These are phyloP conservation scores for Bubo bubo DNA, from an alignment of 2,113 vertebrate species.

Conservation along the genomic window DNA sequence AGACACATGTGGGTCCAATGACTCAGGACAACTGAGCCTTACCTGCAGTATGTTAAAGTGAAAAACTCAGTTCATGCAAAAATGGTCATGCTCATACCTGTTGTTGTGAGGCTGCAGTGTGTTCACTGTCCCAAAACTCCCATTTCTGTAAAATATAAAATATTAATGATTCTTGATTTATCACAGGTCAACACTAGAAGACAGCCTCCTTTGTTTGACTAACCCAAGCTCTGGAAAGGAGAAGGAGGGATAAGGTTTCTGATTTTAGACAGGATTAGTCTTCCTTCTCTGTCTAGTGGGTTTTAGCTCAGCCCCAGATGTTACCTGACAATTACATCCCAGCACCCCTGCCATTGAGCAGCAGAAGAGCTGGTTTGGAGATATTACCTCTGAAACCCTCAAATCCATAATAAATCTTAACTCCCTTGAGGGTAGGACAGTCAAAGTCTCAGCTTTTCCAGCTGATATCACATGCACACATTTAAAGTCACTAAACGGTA, in stretches of 20 bases:
- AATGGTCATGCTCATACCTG: not conserved
- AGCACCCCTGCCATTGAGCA: not conserved
- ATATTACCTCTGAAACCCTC: not conserved
- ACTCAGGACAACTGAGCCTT: not conserved
- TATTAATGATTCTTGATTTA: not conserved
- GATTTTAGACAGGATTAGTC: not conserved
- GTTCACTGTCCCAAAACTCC: not conserved
- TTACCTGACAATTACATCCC: not conserved
- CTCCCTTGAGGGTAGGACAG: not conserved
- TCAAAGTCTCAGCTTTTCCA: not conserved
- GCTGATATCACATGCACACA: not conserved
- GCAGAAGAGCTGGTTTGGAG: not conserved
- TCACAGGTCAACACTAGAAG: not conserved
- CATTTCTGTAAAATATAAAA: not conserved
- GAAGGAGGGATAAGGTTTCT: not conserved
- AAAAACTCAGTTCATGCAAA: not conserved
- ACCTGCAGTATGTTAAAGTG: not conserved
- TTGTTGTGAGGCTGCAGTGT: not conserved
- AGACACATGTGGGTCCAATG: accelerated
- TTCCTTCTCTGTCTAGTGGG: not conserved
- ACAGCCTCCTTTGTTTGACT: not conserved
- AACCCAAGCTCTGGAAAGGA: not conserved
- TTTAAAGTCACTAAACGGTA: not conserved
- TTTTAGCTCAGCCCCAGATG: not conserved
- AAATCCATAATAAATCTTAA: not conserved